Evolutionary conservation across 2,888 invertebrate species (phyloP).

Genomic region (Priocnemis perturbator): DNA sequence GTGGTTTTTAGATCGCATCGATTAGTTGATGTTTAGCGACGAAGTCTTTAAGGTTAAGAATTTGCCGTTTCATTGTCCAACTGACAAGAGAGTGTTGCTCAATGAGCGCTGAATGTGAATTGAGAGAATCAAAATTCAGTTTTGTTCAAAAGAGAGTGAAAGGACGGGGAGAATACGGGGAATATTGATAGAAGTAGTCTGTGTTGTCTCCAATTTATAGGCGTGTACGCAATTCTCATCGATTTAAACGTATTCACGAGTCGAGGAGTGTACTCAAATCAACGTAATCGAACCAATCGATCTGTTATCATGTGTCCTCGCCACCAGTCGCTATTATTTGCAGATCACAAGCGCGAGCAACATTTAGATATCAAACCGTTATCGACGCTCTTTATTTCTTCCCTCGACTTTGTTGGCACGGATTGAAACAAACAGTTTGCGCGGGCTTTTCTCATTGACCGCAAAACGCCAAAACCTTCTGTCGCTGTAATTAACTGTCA

Average conservation of each 20-base stretch:
- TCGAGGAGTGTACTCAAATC: no score
- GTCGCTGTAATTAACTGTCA: no score
- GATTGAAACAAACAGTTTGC: no score
- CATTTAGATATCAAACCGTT: constrained; percentile 31
- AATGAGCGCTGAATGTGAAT: not conserved
- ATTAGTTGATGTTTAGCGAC: no score
- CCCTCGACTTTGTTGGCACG: not conserved
- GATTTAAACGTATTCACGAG: no score
- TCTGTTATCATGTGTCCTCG: constrained; percentile 41
- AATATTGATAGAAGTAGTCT: not conserved
- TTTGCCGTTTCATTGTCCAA: no score
- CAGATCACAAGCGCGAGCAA: constrained; percentile 39
- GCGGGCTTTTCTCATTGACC: no score
- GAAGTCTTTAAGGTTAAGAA: no score
- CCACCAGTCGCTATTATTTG: constrained; percentile 39
- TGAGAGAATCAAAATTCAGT: not conserved
- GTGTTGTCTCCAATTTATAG: not conserved
- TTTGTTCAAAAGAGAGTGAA: not conserved
- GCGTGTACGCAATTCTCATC: not conserved
- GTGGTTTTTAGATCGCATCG: no score
- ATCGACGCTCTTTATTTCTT: constrained; percentile 18
- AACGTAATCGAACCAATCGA: constrained; percentile 32
- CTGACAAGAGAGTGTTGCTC: no score
- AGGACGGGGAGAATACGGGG: not conserved
- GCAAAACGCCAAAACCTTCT: no score